Conservation (phyloP, 2,888 invertebrate species). For the Campoletis raptor region DNA sequence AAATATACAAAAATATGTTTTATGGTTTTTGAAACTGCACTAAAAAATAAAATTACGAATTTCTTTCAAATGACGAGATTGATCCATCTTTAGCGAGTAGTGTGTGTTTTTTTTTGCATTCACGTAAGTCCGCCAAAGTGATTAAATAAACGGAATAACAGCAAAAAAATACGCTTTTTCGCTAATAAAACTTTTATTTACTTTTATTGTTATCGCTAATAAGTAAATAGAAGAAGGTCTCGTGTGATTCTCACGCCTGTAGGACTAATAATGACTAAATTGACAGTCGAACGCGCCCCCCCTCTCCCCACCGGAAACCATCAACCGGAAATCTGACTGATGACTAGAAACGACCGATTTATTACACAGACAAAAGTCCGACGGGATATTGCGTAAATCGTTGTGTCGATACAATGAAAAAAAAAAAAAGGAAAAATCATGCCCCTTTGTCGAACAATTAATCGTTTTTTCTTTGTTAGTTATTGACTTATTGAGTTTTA, state of each 20-base stretch:
- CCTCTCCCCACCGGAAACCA: slow-evolving; percentile 38
- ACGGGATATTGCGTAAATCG: slow-evolving; percentile 56
- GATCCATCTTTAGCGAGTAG: slow-evolving; percentile 18
- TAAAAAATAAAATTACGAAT: not conserved
- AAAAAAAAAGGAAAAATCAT: slow-evolving; percentile 21
- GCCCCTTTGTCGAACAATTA: slow-evolving; percentile 19
- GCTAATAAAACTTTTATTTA: too few relatives aligned
- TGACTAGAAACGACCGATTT: slow-evolving; percentile 53
- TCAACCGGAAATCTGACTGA: slow-evolving; percentile 55
- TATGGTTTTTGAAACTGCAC: not conserved
- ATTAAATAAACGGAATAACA: slow-evolving; percentile 18
- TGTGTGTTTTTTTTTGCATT: slow-evolving; percentile 1
- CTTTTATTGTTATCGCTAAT: slow-evolving; percentile 1
- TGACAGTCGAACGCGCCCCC: slow-evolving; percentile 43
- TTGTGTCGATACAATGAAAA: slow-evolving; percentile 12
- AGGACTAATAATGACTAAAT: slow-evolving; percentile 49
- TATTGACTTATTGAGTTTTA: slow-evolving; percentile 12
- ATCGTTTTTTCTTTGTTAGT: slow-evolving; percentile 24
- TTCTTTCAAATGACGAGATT: not conserved
- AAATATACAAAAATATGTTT: not conserved
- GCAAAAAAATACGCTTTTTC: slow-evolving; percentile 6
- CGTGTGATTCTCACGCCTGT: slow-evolving; percentile 25
- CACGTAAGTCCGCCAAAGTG: not conserved
- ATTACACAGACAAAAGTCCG: slow-evolving; percentile 33
- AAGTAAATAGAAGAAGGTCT: not conserved